These are phyloP conservation scores for Polia nebulosa DNA, from an alignment of 2,888 invertebrate species.

Conservation along the genomic window DNA sequence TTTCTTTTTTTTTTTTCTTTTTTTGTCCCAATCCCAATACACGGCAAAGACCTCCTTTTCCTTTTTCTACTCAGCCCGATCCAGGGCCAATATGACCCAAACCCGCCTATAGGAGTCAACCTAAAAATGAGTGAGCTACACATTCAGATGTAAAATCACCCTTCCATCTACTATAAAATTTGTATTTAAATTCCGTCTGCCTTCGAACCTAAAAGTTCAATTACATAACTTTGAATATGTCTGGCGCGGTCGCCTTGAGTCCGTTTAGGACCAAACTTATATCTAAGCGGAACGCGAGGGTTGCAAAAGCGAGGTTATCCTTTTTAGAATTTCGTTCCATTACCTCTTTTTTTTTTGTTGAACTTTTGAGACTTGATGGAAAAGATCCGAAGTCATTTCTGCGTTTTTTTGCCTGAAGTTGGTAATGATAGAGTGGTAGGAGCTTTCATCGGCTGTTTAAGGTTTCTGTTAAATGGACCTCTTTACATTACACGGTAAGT, in stretches of 20 bases:
- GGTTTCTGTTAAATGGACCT: not conserved
- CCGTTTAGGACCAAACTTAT: constrained; percentile 17
- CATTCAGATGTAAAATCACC: not conserved
- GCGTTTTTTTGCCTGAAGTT: no score
- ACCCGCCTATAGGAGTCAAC: no score
- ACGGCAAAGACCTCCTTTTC: no score
- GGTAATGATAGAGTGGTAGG: no score
- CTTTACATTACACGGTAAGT: no score
- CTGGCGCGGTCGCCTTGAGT: constrained; percentile 22
- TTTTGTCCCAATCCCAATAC: no score
- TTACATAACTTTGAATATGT: constrained; percentile 22
- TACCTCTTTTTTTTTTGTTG: constrained; percentile 4
- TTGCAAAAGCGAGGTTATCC: constrained; percentile 1
- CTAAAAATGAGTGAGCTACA: not conserved
- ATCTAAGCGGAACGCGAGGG: constrained; percentile 1
- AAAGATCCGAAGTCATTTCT: not conserved
- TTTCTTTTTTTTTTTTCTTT: no score
- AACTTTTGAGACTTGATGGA: not conserved
- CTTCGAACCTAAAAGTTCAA: constrained; percentile 19
- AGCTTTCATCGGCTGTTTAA: no score
- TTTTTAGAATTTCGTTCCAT: not conserved
- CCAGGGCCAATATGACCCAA: no score
- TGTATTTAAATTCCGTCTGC: constrained; percentile 1
- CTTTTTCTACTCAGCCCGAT: no score
- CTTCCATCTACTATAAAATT: not conserved